phyloP scores from a whole-genome alignment of 2,113 vertebrate genomes.

The Corythoichthys intestinalis region DNA sequence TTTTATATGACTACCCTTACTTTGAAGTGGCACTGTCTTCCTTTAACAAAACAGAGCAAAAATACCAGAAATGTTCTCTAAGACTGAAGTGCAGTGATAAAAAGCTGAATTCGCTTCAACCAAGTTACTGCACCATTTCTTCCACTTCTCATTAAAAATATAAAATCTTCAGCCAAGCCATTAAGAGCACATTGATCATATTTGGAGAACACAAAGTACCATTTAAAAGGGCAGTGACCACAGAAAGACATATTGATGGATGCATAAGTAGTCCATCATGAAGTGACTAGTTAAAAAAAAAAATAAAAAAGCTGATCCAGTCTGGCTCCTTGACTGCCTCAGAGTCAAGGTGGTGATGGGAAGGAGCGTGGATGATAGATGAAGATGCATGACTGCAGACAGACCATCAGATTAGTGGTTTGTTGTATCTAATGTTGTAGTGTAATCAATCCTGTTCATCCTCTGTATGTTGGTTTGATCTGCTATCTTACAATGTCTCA shows the following conservation, averaged over 20 bases:
- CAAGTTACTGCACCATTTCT: background rate
- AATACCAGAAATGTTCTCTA: background rate
- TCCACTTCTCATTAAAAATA: conserved; percentile 7
- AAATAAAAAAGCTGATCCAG: conserved; percentile 33
- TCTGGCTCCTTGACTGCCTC: conserved; percentile 45
- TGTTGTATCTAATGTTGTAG: conserved; percentile 62
- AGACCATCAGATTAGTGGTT: conserved; percentile 72
- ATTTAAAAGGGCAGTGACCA: conserved; percentile 20
- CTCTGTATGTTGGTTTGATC: conserved; percentile 24
- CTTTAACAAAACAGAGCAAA: background rate
- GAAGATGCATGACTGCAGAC: conserved; percentile 73
- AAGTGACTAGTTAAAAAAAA: conserved; percentile 35
- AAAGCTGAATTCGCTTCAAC: background rate
- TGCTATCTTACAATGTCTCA: conserved; percentile 32
- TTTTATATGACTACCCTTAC: too few species aligned
- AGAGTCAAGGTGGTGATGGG: conserved; percentile 57
- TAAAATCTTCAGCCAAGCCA: conserved; percentile 11
- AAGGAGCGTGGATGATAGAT: conserved; percentile 68
- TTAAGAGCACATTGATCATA: conserved; percentile 8
- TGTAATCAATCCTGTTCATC: conserved; percentile 71
- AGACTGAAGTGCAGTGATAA: background rate
- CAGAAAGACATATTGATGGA: conserved; percentile 56
- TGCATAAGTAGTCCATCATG: conserved; percentile 49
- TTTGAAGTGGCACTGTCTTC: too few species aligned
- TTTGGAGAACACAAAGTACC: conserved; percentile 26